Base-by-base conservation (phyloP, 2,113 vertebrate species). In the Canis aureus region DNA sequence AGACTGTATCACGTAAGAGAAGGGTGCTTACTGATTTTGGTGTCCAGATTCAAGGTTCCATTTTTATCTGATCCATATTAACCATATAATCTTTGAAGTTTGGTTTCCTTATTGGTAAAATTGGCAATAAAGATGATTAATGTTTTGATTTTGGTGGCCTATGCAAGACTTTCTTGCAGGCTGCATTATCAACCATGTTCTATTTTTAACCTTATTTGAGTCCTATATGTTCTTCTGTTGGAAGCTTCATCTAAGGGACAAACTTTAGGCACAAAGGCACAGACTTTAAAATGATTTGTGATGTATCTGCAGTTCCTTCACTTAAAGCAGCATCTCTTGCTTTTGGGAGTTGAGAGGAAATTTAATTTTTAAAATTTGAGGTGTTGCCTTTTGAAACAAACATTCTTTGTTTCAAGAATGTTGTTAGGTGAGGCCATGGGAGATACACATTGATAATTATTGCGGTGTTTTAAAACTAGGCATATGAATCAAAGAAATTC, bases 31-130 rank as follows among this genome's bases (percentile, higher is more conserved):
- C 9, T 73, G 9, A 1, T 88, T 89, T 93, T 32, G 11, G 38
- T 80, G 67, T 94, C 35, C 53, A 38, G 43, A 8, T 35, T 19
- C n/a, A 51, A 38, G 49, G 43, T 64, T 90, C 29, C 8, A 29
- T 74, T 97, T 97, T 94, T 81, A 49, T 89, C 10, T 60, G 55
- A 29, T 86, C 23, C 9, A 11, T 83, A 22, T 96, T 87, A 91
- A 32, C 29, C 51, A 32, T 38, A 8, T 38, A 43, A 87, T 78
- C n/a, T 80, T 84, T 92, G 15, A 95, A 43, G 38, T 88, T 49
- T 71, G 38, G 3, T 64, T 87, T 86, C 25, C 69, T 8, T 23
- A 32, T 95, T 94, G 69, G 29, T 90, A 71, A 94, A 98, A 60
- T 29, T 84, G 35, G 29, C 17, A 25, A 19, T 85, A 76, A 83